Base-by-base conservation (phyloP, 2,888 invertebrate genomes). In the Campoletis raptor region DNA sequence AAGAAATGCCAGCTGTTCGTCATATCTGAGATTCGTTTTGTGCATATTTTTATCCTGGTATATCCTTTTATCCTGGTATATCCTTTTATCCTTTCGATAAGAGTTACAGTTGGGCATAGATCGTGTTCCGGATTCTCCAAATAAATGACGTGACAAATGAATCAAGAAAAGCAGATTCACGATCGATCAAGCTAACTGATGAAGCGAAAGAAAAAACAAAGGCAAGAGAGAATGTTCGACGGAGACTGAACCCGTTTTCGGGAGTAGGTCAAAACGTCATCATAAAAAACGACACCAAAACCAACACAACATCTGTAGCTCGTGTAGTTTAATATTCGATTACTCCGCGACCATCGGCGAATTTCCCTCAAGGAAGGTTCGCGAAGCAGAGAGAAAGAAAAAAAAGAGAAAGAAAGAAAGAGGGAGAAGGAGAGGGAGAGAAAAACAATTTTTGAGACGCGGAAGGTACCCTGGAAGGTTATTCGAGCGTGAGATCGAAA, bases 401-500 rank as follows among this genome's bases (percentile, higher is more conserved):
- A 30, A 73, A 54, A 61, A 69, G 72, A 45, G 7, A 67, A 15
- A 54, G 57, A 66, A 57, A 18, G 24, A 73, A 3, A 30, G 30
- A 30, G 3, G 42, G 67, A 45, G 8, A 42, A 42, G 48, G 48
- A 37, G 45, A 40, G 24, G n/a, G 30, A 54, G 66, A 37, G 54
- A 45, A 70, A 76, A 80, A 64, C 72, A 80, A 80, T 86, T 86
- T 86, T 86, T 82, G 70, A 81, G 74, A 82, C 69, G 52, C 45
- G 48, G 78, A 45, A 69, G 83, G 81, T 74, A 69, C 61, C 48
- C 21, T 45, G 74, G 78, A 84, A 84, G 48, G 79, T 42, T 64
- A 57, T 52, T 81, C 81, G 74, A 79, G 81, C 84, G 86, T 79
- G 81, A 86, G 83, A 86, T 86, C 84, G 81, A 78, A 81, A 83